Base-by-base conservation (phyloP, 2,888 invertebrate species). In the Latrodectus hesperus region DNA sequence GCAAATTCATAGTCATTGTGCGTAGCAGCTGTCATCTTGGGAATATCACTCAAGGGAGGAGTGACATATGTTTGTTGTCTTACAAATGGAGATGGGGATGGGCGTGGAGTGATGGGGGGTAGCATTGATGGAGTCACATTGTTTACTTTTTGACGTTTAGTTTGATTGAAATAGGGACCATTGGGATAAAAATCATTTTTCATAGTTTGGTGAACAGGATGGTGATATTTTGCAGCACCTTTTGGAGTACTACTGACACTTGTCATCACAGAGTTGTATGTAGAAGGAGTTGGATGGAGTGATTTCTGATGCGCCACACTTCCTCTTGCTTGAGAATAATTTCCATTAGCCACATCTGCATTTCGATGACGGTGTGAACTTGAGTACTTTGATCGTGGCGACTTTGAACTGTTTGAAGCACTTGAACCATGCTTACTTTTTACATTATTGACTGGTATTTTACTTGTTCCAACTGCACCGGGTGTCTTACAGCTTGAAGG, bases 1-100 rank as follows among this genome's bases (percentile, higher is more conserved):
- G 89, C 89, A 70, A 74, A 76, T 16, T 84, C 84, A 78, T 84
- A 83, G 81, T 81, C 78, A 84, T 79, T 83, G 76, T 89, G 88
- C 77, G 85, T 78, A 17, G 85, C 14, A 22, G 84, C 64, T 82
- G 85, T 71, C 51, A 81, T 67, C 71, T 82, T 88, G 53, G 88
- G 81, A 68, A 85, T 71, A 68, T 88, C 84, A 55, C 85, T 84
- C 55, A 81, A 49, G 17, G 84, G 88, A 12, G 84, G 73, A 22
- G 83, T 84, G 71, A 83, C 71, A 64, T 88, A 88, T 38, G 80
- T 84, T 64, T 79, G 84, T 14, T 84, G 79, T 22, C 80, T 51
- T 5, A 72, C 76, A 67, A 80, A 84, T 16, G 88, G 83, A 22
- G 73, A 71, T n/a, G 22, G 70, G 14, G 84, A 72, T 22, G 88